A percentile compares a stretch with the other conserved stretches of the same genome.
These are phyloP conservation scores for Dorcus parallelipipedus DNA, from an alignment of 2,888 invertebrate species.

Conservation along the genomic window DNA sequence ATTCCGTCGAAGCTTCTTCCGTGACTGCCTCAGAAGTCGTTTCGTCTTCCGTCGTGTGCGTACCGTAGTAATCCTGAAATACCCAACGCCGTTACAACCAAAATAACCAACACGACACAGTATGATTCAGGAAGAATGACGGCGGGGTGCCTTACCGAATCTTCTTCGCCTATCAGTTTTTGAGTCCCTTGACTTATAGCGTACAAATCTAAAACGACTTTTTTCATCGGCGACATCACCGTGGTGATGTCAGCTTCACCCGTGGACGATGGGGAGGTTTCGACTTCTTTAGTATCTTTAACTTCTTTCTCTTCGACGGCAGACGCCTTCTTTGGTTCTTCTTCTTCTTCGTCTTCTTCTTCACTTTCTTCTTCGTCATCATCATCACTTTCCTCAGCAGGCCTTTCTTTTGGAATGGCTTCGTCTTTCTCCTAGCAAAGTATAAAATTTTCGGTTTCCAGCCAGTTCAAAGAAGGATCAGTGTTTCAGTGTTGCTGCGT, in stretches of 20 bases:
- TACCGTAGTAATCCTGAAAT: too few relatives aligned
- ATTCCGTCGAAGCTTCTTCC: slow-evolving; percentile 50
- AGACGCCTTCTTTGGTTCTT: slow-evolving; percentile 23
- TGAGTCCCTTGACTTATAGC: slow-evolving; percentile 69
- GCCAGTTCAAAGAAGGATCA: background rate
- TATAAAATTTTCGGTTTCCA: background rate
- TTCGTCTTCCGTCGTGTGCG: slow-evolving; percentile 9
- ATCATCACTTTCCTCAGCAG: slow-evolving; percentile 1
- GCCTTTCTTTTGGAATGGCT: background rate
- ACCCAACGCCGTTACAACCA: too few relatives aligned
- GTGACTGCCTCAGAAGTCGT: slow-evolving; percentile 41
- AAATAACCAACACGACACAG: too few relatives aligned
- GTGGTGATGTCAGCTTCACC: slow-evolving; percentile 55
- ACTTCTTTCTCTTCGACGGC: slow-evolving; percentile 38
- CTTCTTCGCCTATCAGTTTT: slow-evolving; percentile 49
- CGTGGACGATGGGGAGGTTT: slow-evolving; percentile 26
- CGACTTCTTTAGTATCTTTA: slow-evolving; percentile 24
- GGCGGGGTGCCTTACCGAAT: too few relatives aligned
- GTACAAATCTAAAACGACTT: slow-evolving; percentile 78
- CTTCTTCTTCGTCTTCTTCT: slow-evolving; percentile 42
- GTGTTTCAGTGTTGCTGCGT: background rate
- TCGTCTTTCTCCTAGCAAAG: slow-evolving; percentile 4
- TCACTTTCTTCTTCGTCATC: slow-evolving; percentile 26
- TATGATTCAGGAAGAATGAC: too few relatives aligned
- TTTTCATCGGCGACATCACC: slow-evolving; percentile 70